Percentiles rank a stretch among this genome's conserved stretches.
phyloP scores from a whole-genome alignment of 1,140 invertebrate genomes.

The Chironomus striatipennis region DNA sequence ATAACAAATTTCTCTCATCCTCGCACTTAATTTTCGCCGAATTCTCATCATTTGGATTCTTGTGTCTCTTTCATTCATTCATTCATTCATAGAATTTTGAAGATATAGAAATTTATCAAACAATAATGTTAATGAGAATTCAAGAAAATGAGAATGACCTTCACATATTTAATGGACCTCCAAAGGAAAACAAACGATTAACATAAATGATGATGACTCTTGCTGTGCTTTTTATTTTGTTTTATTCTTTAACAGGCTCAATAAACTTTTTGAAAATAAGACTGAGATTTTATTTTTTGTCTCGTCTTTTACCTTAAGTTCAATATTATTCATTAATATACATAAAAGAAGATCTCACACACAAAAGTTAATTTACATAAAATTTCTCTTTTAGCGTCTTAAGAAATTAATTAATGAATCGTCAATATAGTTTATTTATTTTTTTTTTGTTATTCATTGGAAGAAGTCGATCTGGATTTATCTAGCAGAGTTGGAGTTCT shows the following conservation, averaged over 20 bases:
- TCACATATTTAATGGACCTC: not conserved
- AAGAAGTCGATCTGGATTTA: not conserved
- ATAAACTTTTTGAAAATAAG: not conserved
- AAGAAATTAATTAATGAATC: slow-evolving; percentile 19
- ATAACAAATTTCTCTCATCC: too few species aligned
- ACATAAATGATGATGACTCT: slow-evolving; percentile 6
- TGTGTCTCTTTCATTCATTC: not conserved
- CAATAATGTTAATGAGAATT: not conserved
- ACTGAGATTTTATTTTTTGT: not conserved
- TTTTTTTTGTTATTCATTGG: not conserved
- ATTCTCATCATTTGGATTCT: too few species aligned
- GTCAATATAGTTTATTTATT: not conserved
- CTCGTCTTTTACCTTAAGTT: not conserved
- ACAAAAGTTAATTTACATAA: slow-evolving; percentile 15
- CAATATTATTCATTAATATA: too few species aligned
- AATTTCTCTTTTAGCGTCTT: slow-evolving; percentile 24
- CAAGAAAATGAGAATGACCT: slow-evolving; percentile 1
- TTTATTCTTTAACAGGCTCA: not conserved
- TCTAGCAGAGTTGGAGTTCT: not conserved
- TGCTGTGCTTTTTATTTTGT: not conserved
- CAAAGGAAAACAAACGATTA: not conserved
- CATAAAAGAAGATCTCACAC: too few species aligned
- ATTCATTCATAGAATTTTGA: not conserved
- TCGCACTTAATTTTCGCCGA: too few species aligned
- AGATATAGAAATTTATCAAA: not conserved